phyloP scores from a whole-genome alignment of 2,888 invertebrate genomes.

The Trachelus troglodyta region DNA sequence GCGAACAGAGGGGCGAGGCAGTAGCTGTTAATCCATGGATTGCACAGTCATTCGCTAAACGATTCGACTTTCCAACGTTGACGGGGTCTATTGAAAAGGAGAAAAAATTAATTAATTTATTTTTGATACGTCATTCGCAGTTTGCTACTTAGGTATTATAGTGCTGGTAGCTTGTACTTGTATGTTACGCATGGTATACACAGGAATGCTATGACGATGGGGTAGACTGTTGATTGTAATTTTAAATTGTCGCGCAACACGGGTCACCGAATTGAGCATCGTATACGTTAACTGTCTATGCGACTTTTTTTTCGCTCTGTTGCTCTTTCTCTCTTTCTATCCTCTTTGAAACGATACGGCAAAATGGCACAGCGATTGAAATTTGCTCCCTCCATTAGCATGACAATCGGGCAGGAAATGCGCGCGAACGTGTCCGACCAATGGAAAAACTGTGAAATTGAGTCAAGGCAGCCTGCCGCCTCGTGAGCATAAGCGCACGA shows the following conservation, averaged over 20 bases:
- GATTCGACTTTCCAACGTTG: not conserved
- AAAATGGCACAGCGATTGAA: constrained; percentile 13
- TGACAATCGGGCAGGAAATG: constrained; percentile 23
- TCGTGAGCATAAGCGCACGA: not conserved
- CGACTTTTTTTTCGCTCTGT: not conserved
- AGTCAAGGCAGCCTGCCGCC: constrained; percentile 22
- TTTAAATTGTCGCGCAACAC: not conserved
- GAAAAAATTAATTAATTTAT: constrained; percentile 3
- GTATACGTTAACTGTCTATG: not conserved
- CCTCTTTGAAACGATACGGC: not conserved
- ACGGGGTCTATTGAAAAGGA: constrained; percentile 4
- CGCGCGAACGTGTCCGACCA: not conserved
- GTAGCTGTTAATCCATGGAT: not conserved
- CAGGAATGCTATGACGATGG: not conserved
- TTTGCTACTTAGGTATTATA: too few relatives aligned
- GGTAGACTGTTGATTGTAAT: not conserved
- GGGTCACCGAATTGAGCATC: not conserved
- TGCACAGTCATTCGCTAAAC: constrained; percentile 38
- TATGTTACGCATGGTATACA: not conserved
- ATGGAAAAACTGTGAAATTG: constrained; percentile 10
- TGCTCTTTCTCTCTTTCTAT: not conserved
- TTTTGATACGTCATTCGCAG: not conserved
- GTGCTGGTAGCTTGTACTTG: not conserved
- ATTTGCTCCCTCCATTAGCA: constrained; percentile 15
- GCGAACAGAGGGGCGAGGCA: not conserved